Percentiles rank a stretch among this genome's conserved stretches.
These are phyloP conservation scores for Macrostomum lignano DNA, from an alignment of 1,140 invertebrate species.

Conservation along the genomic window DNA sequence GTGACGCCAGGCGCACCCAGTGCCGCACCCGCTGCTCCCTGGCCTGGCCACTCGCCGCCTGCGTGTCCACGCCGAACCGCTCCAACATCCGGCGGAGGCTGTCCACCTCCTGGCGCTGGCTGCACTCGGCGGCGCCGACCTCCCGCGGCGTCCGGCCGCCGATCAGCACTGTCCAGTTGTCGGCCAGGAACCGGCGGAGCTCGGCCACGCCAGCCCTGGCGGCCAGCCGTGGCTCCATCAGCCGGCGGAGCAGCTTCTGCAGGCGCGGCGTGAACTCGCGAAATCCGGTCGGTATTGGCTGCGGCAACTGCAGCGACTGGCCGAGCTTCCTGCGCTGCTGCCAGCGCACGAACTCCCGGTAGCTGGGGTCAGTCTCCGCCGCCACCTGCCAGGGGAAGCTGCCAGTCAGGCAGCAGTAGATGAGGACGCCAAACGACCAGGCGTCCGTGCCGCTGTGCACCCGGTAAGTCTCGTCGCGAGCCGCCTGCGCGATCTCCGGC, in stretches of 20 bases:
- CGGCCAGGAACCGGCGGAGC: conserved; percentile 43
- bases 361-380: too few relatives aligned
- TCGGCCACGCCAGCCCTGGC: conserved; percentile 41
- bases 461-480: too few relatives aligned
- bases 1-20: conserved; percentile 47
- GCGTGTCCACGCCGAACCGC: conserved; percentile 39
- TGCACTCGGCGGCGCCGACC: conserved; percentile 9
- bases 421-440: too few relatives aligned
- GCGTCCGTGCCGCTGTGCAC: too few relatives aligned
- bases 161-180: conserved; percentile 33
- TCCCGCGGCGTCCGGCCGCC: neutral
- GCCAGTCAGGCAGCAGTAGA: too few relatives aligned
- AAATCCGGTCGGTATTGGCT: too few relatives aligned
- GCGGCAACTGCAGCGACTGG: too few relatives aligned
- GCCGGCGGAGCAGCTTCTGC: conserved; percentile 39
- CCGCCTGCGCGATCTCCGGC: too few relatives aligned
- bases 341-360: too few relatives aligned
- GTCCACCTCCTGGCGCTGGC: conserved; percentile 33
- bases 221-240: conserved; percentile 43
- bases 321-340: too few relatives aligned
- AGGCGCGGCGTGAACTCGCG: too few relatives aligned
- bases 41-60: conserved; percentile 35
- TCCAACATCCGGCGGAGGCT: conserved; percentile 36
- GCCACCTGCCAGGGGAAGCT: too few relatives aligned
- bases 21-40: conserved; percentile 38